Percentiles rank a stretch among this genome's conserved stretches.
Conservation (phyloP, 53 echinoderm and acorn worm species). For the Echinarachnius parma region DNA sequence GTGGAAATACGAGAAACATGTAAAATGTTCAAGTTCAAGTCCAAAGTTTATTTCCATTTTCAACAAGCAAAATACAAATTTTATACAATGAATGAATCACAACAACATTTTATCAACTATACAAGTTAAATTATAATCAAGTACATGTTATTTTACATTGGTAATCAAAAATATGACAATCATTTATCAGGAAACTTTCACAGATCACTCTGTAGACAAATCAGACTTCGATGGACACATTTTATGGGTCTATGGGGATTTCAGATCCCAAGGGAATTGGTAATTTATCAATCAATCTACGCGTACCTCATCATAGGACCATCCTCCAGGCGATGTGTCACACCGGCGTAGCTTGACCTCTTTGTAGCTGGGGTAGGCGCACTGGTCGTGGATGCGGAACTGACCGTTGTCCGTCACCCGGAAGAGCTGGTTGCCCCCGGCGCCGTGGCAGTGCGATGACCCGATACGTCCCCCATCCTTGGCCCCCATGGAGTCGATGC, state of each 20-base stretch:
- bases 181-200: too few species aligned
- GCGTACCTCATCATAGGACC: constrained; percentile 80
- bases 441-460: constrained; percentile 87
- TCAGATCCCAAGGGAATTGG: too few species aligned
- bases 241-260: too few species aligned
- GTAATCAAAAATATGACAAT: too few species aligned
- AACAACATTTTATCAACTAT: too few species aligned
- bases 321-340: constrained; percentile 49
- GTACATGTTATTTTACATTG: too few species aligned
- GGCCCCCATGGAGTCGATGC: constrained; percentile 85
- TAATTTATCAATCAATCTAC: too few species aligned
- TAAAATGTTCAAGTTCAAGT: too few species aligned
- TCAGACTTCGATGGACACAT: too few species aligned
- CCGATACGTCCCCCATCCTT: constrained; percentile 81
- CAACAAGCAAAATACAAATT: background rate
- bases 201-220: too few species aligned
- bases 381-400: constrained; percentile 88
- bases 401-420: constrained; percentile 77
- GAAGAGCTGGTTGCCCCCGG: constrained; percentile 91
- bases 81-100: too few species aligned
- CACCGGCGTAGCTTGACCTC: constrained; percentile 71
- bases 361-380: constrained; percentile 57
- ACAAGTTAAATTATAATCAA: too few species aligned
- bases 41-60: background rate
- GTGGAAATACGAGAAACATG: background rate